A percentile compares a stretch with the other conserved stretches of the same genome.
phyloP scores from a whole-genome alignment of 2,113 vertebrate species.

The Oreochromis niloticus region DNA sequence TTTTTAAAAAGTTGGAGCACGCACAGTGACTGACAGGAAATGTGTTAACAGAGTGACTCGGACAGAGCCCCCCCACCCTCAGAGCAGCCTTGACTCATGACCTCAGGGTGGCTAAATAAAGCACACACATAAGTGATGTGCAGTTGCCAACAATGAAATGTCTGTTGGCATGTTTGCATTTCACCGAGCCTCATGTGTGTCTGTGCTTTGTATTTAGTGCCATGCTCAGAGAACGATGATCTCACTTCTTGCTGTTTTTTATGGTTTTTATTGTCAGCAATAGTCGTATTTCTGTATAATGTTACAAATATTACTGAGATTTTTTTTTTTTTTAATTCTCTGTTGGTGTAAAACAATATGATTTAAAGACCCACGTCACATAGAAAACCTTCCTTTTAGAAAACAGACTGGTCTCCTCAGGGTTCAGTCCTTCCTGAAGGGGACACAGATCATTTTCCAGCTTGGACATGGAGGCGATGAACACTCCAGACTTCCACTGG shows the following conservation, averaged over 20 bases:
- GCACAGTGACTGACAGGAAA: neutral
- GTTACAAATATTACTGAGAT: neutral
- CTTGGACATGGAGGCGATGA: neutral
- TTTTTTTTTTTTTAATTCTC: neutral
- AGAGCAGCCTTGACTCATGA: neutral
- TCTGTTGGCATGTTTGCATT: neutral
- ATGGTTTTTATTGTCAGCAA: neutral
- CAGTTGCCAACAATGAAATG: neutral
- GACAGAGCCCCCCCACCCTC: neutral
- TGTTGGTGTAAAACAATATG: neutral
- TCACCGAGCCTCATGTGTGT: neutral
- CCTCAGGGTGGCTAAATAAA: neutral
- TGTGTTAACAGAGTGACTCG: neutral
- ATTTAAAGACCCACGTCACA: neutral
- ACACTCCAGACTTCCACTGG: neutral
- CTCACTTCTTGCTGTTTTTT: neutral
- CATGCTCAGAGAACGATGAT: neutral
- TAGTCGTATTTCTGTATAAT: neutral
- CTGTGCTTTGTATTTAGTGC: constrained; percentile 2
- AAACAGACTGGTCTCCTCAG: neutral
- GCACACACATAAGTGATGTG: neutral
- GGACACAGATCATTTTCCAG: neutral
- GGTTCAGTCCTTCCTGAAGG: neutral
- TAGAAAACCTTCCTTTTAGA: neutral
- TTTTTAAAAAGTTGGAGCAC: neutral